These are phyloP conservation scores for Yponomeuta malinellus DNA, from an alignment of 2,888 invertebrate genomes.

Conservation along the genomic window DNA sequence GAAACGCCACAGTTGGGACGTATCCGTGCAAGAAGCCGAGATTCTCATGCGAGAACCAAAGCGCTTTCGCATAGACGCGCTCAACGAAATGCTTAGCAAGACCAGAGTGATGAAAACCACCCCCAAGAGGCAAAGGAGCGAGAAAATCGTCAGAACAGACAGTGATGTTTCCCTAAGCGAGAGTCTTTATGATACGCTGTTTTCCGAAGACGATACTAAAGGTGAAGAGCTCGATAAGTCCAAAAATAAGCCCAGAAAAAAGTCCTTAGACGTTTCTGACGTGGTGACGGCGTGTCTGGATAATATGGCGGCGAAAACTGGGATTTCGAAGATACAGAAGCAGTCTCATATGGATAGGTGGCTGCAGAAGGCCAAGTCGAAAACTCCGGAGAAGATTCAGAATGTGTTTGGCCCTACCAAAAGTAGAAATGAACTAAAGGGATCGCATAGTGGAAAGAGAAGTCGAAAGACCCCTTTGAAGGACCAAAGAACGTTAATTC, in stretches of 20 bases:
- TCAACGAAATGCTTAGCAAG: conserved; percentile 54
- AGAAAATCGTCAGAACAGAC: conserved; percentile 39
- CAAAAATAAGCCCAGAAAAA: conserved; percentile 43
- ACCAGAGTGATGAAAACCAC: conserved; percentile 35
- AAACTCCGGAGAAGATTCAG: conserved; percentile 62
- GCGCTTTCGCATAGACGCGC: conserved; percentile 73
- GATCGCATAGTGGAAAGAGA: conserved; percentile 16
- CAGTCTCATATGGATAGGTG: conserved; percentile 72
- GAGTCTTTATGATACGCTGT: conserved; percentile 63
- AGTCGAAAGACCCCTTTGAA: conserved; percentile 26
- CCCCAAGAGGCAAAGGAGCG: conserved; percentile 41
- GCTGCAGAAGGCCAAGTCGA: conserved; percentile 70
- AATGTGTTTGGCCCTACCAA: conserved; percentile 24
- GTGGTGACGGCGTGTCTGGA: conserved; percentile 68
- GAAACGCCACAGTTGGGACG: conserved; percentile 78
- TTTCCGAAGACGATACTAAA: conserved; percentile 58
- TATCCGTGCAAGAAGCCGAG: conserved; percentile 86
- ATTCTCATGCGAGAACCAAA: conserved; percentile 73
- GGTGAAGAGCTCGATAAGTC: conserved; percentile 42
- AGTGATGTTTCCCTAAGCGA: conserved; percentile 68
- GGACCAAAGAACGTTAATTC: conserved; percentile 34
- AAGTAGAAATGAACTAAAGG: neutral
- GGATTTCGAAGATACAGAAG: conserved; percentile 63
- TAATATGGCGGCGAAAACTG: conserved; percentile 68
- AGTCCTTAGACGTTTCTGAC: conserved; percentile 60